phyloP scores from a whole-genome alignment of 92 coral and sea anemone species.

The Epizoanthus rinbou region DNA sequence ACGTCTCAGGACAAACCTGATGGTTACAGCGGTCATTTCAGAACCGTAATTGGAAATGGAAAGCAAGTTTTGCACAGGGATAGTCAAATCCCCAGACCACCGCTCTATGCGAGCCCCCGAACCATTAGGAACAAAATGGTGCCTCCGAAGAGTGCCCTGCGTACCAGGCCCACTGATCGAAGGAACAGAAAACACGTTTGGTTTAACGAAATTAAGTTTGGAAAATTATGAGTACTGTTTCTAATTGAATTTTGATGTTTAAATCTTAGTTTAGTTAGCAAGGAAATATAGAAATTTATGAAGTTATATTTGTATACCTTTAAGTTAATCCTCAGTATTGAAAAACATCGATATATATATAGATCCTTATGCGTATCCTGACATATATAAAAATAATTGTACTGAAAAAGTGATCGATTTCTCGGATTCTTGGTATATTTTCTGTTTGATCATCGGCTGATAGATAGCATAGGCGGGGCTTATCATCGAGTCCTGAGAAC shows the following conservation, averaged over 20 bases:
- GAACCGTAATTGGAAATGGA: slow-evolving; percentile 34
- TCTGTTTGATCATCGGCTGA: no score
- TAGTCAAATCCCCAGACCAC: slow-evolving; percentile 14
- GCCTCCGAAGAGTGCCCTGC: slow-evolving; percentile 31
- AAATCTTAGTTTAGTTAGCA: slow-evolving; percentile 5
- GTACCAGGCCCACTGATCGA: neutral
- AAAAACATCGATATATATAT: neutral
- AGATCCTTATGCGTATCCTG: neutral
- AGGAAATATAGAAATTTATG: neutral
- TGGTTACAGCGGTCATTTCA: slow-evolving; percentile 40
- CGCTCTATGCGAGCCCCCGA: slow-evolving; percentile 25
- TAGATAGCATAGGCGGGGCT: no score
- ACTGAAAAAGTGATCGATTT: no score
- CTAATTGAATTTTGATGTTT: neutral
- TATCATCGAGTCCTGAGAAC: no score
- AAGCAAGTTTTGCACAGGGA: slow-evolving; percentile 29
- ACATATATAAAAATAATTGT: neutral
- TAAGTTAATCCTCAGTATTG: slow-evolving; percentile 50
- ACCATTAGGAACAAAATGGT: slow-evolving; percentile 43
- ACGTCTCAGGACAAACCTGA: slow-evolving; percentile 1
- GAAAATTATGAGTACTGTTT: neutral
- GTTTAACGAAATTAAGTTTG: slow-evolving; percentile 39
- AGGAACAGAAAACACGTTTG: slow-evolving; percentile 29
- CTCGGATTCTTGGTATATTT: no score
- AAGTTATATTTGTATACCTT: no score